Evolutionary conservation across 2,797 vertebrate species (phyloP), one percentile per base, ranked within the genome.

Genomic region (Avahi laniger): DNA sequence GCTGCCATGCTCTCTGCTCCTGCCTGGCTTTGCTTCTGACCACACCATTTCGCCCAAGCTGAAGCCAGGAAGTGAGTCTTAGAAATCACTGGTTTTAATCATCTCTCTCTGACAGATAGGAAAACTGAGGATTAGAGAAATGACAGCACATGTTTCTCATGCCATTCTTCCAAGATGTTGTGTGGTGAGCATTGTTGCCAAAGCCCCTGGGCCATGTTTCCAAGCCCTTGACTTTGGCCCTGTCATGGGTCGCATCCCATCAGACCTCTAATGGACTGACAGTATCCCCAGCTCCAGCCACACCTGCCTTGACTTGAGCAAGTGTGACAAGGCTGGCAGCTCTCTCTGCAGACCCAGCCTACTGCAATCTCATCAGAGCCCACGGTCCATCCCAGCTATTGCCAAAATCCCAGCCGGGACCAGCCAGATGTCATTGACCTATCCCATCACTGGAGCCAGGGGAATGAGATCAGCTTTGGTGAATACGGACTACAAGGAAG

Each of bases 381-480:
- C 35, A 92, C 41, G 61, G 65, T 79, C 46, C 41, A 17, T 70
- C n/a, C 48, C 26, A 88, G 43, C 28, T 26, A 0, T 59, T 46
- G 63, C 84, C 94, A 83, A 73, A 94, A 93, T 93, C 82, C 84
- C 63, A 94, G 84, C 54, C 38, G 13, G 3, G 84, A 82, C 76
- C 12, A 83, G 78, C 65, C 81, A 91, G 75, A 89, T 67, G 82
- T 79, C 83, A 84, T 78, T 91, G 94, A 97, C 91, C 94, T 70
- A 8, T 73, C 72, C 57, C 61, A 48, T 73, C 72, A 11, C 50
- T 7, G 24, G 50, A 96, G 79, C 79, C 93, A 93, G 80, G 33
- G 33, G 79, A 94, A 79, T 81, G 85, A 97, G 79, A 41, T 80
- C 82, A 91, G 75, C 93, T 50, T 89, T 75, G 41, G 70, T 69